Conservation (phyloP, 2,113 vertebrate genomes). For the Collichthys lucidus region DNA sequence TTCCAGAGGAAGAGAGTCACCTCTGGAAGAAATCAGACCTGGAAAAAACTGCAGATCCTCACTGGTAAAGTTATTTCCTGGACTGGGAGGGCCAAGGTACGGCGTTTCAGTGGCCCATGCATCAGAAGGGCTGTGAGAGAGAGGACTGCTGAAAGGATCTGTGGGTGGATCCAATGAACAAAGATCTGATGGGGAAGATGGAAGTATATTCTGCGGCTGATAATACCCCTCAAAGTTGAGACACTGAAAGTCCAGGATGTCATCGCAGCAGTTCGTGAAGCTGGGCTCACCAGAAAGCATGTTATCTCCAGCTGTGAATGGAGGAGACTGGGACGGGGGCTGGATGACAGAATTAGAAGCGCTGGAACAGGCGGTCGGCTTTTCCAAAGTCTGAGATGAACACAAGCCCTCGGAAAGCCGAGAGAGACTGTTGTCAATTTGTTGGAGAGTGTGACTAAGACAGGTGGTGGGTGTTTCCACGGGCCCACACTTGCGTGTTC, state of each 20-base stretch:
- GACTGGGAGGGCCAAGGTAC: slow-evolving; percentile 84
- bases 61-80: slow-evolving; percentile 80
- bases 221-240: slow-evolving; percentile 85
- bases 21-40: slow-evolving; percentile 75
- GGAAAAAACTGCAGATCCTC: slow-evolving; percentile 83
- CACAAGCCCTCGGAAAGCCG: slow-evolving; percentile 81
- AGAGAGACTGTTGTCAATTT: slow-evolving; percentile 84
- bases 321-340: slow-evolving; percentile 78
- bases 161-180: slow-evolving; percentile 82
- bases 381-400: slow-evolving; percentile 79
- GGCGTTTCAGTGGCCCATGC: slow-evolving; percentile 84
- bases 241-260: slow-evolving; percentile 85
- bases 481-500: slow-evolving; percentile 53
- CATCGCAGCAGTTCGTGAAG: slow-evolving; percentile 84
- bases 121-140: slow-evolving; percentile 84
- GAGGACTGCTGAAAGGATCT: slow-evolving; percentile 84
- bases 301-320: slow-evolving; percentile 72
- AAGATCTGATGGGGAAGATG: slow-evolving; percentile 80
- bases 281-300: slow-evolving; percentile 80
- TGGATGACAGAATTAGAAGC: slow-evolving; percentile 73
- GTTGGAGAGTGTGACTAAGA: slow-evolving; percentile 82
- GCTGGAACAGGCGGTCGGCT: slow-evolving; percentile 52
- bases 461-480: slow-evolving; percentile 70
- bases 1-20: slow-evolving; percentile 69
- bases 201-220: slow-evolving; percentile 82